Conservation (phyloP, 2,113 vertebrate species). For the Orientallactaga bullata region DNA sequence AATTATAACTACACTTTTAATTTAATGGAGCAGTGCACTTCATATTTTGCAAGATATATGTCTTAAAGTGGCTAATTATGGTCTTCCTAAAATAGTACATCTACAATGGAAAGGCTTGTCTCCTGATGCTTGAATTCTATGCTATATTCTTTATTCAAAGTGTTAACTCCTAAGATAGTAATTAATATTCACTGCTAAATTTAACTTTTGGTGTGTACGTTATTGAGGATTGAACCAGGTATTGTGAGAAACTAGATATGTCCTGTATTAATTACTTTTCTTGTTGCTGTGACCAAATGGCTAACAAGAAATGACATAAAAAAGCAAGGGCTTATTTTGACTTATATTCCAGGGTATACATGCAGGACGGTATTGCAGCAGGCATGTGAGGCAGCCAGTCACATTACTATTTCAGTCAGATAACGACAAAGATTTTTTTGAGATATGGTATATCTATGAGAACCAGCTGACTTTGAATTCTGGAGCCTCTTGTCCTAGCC, state of each 20-base stretch:
- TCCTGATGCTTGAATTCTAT: background rate
- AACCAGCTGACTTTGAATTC: background rate
- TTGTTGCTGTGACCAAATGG: background rate
- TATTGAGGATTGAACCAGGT: background rate
- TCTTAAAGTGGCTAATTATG: background rate
- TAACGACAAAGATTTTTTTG: background rate
- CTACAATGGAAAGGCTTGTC: background rate
- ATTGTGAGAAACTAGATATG: background rate
- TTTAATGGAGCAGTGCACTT: background rate
- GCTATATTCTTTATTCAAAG: background rate
- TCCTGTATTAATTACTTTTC: background rate
- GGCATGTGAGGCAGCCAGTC: too few species aligned
- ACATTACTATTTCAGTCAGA: background rate
- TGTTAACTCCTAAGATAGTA: background rate
- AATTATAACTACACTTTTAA: background rate
- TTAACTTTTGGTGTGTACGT: background rate
- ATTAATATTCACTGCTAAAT: background rate
- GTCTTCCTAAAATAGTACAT: background rate
- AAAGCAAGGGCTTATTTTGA: background rate
- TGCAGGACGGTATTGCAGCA: background rate
- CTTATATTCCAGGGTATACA: background rate
- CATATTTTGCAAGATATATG: conserved; percentile 28
- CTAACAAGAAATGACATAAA: too few species aligned
- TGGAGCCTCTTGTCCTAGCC: background rate
- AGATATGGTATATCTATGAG: background rate